A percentile compares a stretch with the other conserved stretches of the same genome.
phyloP scores from a whole-genome alignment of 2,113 vertebrate species.

The Campylorhamphus procurvoides region DNA sequence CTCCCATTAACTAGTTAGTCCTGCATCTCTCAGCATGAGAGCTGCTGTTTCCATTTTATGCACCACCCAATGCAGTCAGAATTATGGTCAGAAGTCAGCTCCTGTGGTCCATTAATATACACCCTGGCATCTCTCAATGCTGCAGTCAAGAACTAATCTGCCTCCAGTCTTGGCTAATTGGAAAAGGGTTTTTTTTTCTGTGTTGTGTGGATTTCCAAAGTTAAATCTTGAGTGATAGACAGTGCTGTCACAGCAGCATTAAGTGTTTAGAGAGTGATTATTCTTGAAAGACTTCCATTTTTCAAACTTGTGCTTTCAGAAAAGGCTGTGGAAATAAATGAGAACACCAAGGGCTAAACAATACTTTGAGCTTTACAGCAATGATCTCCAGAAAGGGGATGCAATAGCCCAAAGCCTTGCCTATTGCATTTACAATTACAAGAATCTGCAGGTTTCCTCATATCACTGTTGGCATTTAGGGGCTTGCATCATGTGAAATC shows the following conservation, averaged over 20 bases:
- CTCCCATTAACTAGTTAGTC: neutral
- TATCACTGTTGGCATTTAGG: conserved; percentile 33
- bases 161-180: conserved; percentile 71
- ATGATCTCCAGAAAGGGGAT: conserved; percentile 46
- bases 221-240: conserved; percentile 81
- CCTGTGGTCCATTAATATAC: conserved; percentile 44
- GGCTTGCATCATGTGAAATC: conserved; percentile 59
- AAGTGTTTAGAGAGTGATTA: conserved; percentile 79
- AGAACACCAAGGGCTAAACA: conserved; percentile 64
- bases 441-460: conserved; percentile 31
- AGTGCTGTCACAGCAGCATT: conserved; percentile 79
- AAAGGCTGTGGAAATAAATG: conserved; percentile 60
- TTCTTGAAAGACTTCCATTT: conserved; percentile 75
- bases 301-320: conserved; percentile 64
- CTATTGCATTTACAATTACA: conserved; percentile 46
- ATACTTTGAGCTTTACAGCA: conserved; percentile 42
- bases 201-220: conserved; percentile 75
- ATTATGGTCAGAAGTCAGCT: neutral
- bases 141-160: conserved; percentile 64
- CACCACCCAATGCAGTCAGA: neutral
- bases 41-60: conserved; percentile 13
- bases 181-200: conserved; percentile 60
- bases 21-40: neutral
- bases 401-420: conserved; percentile 40
- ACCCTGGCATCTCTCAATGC: neutral